These are phyloP conservation scores for Drosophila hydei DNA, from an alignment of 1,140 invertebrate species.

Conservation along the genomic window DNA sequence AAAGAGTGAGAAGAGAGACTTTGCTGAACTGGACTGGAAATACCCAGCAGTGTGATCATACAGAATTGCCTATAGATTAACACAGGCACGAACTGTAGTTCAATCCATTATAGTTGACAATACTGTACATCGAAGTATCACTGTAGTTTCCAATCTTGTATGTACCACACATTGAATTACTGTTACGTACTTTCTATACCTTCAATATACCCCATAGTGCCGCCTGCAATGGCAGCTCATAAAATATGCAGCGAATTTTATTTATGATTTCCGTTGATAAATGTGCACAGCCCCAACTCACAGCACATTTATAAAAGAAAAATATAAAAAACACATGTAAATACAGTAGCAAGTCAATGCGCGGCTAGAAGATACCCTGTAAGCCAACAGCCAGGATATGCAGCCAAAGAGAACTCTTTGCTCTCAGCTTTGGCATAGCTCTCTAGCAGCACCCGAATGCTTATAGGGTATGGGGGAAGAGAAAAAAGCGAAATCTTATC, in stretches of 20 bases:
- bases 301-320: constrained; percentile 40
- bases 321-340: constrained; percentile 8
- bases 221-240: constrained; percentile 21
- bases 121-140: too few species aligned
- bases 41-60: too few species aligned
- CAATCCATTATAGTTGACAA: too few species aligned
- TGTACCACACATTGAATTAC: too few species aligned
- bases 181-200: neutral
- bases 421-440: neutral
- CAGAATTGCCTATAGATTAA: too few species aligned
- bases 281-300: constrained; percentile 34
- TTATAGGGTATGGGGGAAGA: constrained; percentile 2
- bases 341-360: neutral
- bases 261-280: constrained; percentile 81
- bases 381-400: neutral
- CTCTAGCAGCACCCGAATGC: neutral
- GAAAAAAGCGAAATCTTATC: constrained; percentile 44
- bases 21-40: too few species aligned
- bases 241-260: constrained; percentile 70
- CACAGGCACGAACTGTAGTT: too few species aligned
- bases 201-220: constrained; percentile 10
- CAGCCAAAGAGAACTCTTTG: too few species aligned
- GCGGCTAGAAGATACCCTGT: neutral
- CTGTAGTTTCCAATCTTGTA: too few species aligned
- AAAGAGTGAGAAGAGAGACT: too few species aligned